These are phyloP conservation scores for Rhagonycha lutea DNA, from an alignment of 2,888 invertebrate species.

Conservation along the genomic window DNA sequence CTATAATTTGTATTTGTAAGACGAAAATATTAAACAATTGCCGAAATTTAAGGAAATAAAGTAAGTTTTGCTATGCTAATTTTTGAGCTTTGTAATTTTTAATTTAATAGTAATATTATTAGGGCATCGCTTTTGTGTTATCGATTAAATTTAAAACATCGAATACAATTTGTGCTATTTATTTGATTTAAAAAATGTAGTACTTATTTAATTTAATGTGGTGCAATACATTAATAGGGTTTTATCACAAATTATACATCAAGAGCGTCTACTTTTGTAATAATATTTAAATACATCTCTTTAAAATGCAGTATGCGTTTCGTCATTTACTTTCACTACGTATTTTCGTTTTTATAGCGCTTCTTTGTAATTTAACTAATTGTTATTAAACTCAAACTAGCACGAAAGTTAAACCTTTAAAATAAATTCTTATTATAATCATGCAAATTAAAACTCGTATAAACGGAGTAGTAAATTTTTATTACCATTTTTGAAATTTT, in stretches of 20 bases:
- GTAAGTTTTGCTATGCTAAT: no score
- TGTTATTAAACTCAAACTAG: neutral
- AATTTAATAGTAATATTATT: neutral
- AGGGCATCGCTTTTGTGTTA: no score
- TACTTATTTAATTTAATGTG: neutral
- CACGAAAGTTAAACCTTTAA: neutral
- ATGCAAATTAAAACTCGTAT: neutral
- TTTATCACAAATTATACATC: neutral
- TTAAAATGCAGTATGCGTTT: slow-evolving; percentile 1
- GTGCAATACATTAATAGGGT: neutral
- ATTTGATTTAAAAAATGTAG: neutral
- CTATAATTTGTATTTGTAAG: no score
- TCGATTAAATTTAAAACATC: neutral
- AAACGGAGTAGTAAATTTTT: neutral
- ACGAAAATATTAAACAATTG: no score
- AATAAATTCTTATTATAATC: neutral
- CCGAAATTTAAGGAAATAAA: neutral
- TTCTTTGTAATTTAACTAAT: neutral
- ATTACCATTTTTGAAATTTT: neutral
- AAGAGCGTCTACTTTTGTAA: neutral
- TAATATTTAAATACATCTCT: neutral
- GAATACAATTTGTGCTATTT: neutral
- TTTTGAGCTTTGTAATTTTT: no score
- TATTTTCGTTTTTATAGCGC: neutral
- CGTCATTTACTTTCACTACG: neutral